Conservation (phyloP, 1,140 invertebrate species). For the Microvelia longipes region DNA sequence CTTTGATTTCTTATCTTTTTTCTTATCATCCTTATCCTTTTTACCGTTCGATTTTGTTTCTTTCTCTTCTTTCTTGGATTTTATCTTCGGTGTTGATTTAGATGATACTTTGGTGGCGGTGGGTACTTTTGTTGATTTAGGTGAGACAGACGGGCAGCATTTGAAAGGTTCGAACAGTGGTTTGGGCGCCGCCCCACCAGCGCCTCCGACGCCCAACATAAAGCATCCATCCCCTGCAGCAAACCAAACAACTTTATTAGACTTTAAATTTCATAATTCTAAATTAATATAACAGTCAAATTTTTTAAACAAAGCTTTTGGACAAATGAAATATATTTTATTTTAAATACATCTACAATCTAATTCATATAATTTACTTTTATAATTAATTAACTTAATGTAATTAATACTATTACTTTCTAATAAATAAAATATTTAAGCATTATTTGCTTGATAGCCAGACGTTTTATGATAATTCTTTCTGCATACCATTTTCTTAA, state of each 20-base stretch:
- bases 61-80: neutral
- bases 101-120: constrained; percentile 36
- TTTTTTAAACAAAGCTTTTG: too few relatives aligned
- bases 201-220: constrained; percentile 81
- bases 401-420: too few relatives aligned
- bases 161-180: constrained; percentile 72
- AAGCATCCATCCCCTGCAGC: constrained; percentile 84
- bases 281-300: too few relatives aligned
- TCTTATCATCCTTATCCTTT: neutral
- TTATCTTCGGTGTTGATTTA: constrained; percentile 12
- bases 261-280: too few relatives aligned
- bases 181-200: constrained; percentile 50
- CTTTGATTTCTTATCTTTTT: constrained; percentile 12
- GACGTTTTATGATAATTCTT: too few relatives aligned
- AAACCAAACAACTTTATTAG: constrained; percentile 32
- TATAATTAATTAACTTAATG: too few relatives aligned
- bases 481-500: too few relatives aligned
- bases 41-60: neutral
- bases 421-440: too few relatives aligned
- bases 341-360: too few relatives aligned
- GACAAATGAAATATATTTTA: too few relatives aligned
- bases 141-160: constrained; percentile 72
- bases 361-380: too few relatives aligned
- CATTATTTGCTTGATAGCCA: too few relatives aligned
- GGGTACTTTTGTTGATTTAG: constrained; percentile 49